Conservation (phyloP, 2,113 vertebrate species). For the Tor tambroides region DNA sequence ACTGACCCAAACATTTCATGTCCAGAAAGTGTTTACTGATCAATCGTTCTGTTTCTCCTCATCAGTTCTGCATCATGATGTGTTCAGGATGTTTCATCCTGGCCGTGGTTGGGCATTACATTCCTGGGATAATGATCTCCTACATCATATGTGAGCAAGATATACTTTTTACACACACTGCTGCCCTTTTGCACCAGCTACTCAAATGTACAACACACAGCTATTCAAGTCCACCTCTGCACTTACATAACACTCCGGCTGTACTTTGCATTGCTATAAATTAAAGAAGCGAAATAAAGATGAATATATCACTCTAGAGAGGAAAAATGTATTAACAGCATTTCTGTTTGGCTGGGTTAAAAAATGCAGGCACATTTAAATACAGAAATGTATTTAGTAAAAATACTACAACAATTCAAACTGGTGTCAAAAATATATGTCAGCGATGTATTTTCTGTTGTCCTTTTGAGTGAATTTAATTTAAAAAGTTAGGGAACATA, state of each 20-base stretch:
- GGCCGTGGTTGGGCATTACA: constrained; percentile 91
- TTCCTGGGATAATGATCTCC: constrained; percentile 99
- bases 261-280: background rate
- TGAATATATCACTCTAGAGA: background rate
- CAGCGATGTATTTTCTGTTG: background rate
- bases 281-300: background rate
- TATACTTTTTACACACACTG: background rate
- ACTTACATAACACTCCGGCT: background rate
- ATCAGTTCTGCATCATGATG: constrained; percentile 92
- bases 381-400: background rate
- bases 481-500: background rate
- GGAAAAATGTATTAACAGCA: background rate
- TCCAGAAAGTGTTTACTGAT: background rate
- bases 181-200: background rate
- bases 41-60: constrained; percentile 18
- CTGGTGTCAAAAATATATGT: background rate
- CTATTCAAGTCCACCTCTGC: background rate
- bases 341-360: background rate
- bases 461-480: background rate
- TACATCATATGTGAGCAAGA: constrained; percentile 96
- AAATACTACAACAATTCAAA: background rate
- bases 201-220: background rate
- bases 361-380: background rate
- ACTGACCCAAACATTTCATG: background rate
- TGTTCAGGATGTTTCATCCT: constrained; percentile 88